Evolutionary conservation across 2,888 invertebrate species (phyloP).

Genomic region (Hyalella azteca): DNA sequence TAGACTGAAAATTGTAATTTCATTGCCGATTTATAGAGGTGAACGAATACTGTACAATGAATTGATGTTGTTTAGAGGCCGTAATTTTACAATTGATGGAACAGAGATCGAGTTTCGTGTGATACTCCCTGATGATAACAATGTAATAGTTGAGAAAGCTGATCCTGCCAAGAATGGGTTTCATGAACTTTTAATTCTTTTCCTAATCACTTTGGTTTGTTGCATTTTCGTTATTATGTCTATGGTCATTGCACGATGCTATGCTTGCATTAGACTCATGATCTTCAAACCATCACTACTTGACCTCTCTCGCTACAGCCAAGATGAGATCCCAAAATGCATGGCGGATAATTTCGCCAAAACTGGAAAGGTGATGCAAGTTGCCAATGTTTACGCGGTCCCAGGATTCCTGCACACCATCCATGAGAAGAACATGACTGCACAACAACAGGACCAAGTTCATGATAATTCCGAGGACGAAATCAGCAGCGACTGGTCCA

Average conservation of each 20-base stretch:
- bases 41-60: not conserved
- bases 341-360: not conserved
- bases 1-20: not conserved
- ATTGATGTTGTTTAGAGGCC: not conserved
- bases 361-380: not conserved
- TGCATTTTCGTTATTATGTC: not conserved
- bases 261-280: not conserved
- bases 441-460: too few relatives aligned
- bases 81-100: not conserved
- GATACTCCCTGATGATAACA: not conserved
- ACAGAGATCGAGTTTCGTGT: not conserved
- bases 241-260: not conserved
- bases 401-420: not conserved
- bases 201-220: not conserved
- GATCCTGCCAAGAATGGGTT: too few relatives aligned
- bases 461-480: too few relatives aligned
- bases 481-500: slow-evolving; percentile 26
- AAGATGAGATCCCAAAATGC: not conserved
- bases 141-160: not conserved
- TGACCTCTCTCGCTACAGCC: slow-evolving; percentile 14
- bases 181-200: not conserved
- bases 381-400: not conserved
- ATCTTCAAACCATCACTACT: not conserved
- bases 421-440: not conserved
- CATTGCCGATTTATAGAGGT: not conserved